These are phyloP conservation scores for Chrysemys picta DNA, from an alignment of 2,113 vertebrate genomes.

Conservation along the genomic window DNA sequence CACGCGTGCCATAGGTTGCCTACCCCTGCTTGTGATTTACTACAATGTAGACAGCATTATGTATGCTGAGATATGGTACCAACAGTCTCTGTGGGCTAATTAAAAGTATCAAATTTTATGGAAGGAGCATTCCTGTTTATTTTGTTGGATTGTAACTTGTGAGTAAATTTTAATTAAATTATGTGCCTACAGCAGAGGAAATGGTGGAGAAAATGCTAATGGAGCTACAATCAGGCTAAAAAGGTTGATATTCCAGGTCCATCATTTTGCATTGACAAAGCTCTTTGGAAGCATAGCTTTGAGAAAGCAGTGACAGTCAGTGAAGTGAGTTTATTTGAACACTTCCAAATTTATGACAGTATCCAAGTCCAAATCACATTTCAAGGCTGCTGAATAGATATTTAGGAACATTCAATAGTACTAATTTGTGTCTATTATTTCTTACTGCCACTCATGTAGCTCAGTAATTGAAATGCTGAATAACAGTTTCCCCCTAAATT, in stretches of 20 bases:
- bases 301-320: constrained; percentile 35
- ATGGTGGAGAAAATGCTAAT: constrained; percentile 57
- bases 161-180: constrained; percentile 71
- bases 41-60: constrained; percentile 32
- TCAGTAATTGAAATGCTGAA: constrained; percentile 77
- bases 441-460: constrained; percentile 57
- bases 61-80: constrained; percentile 28
- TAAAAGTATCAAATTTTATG: constrained; percentile 62
- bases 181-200: constrained; percentile 20
- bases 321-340: constrained; percentile 44
- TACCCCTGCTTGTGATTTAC: constrained; percentile 27
- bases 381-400: constrained; percentile 58
- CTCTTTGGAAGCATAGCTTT: constrained; percentile 45
- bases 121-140: constrained; percentile 62
- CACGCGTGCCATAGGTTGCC: too few relatives aligned
- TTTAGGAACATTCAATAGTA: constrained; percentile 58
- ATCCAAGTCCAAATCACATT: constrained; percentile 40
- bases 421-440: constrained; percentile 77
- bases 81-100: constrained; percentile 61
- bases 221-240: constrained; percentile 53
- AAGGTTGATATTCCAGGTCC: constrained; percentile 45
- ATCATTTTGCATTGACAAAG: constrained; percentile 58
- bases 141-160: constrained; percentile 59
- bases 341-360: constrained; percentile 55
- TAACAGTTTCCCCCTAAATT: constrained; percentile 77